phyloP scores from a whole-genome alignment of 2,113 vertebrate species.

The Alligator mississippiensis region DNA sequence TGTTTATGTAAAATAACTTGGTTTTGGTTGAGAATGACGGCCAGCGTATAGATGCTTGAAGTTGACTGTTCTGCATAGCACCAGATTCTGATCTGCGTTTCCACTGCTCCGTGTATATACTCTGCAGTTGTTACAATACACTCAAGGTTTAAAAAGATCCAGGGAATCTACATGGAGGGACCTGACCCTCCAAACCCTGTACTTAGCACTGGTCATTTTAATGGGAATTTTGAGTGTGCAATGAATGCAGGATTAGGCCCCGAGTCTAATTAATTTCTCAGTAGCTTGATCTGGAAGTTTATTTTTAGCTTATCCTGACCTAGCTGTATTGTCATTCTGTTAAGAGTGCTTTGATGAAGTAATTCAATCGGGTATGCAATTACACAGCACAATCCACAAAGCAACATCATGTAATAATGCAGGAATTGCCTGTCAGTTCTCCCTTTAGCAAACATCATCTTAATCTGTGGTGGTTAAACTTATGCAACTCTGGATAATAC shows the following conservation, averaged over 20 bases:
- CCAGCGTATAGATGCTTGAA: neutral
- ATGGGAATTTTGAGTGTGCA: neutral
- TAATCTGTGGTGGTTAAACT: neutral
- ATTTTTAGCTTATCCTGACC: conserved; percentile 68
- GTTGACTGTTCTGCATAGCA: neutral
- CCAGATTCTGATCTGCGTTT: neutral
- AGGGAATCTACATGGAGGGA: neutral
- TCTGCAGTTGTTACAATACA: neutral
- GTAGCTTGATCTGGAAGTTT: conserved; percentile 35
- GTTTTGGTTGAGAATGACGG: neutral
- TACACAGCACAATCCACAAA: neutral
- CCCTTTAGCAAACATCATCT: neutral
- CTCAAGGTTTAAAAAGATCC: neutral
- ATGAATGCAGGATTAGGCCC: conserved; percentile 19
- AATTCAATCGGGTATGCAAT: neutral
- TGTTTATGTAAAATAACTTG: neutral
- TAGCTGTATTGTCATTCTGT: conserved; percentile 35
- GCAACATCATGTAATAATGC: neutral
- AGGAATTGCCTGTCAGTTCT: neutral
- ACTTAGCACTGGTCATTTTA: neutral
- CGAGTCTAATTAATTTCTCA: conserved; percentile 63
- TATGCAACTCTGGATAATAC: neutral
- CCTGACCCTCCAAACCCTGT: neutral
- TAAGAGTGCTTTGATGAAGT: conserved; percentile 23
- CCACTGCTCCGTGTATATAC: neutral